A percentile compares a stretch with the other conserved stretches of the same genome.
Conservation (phyloP, 2,888 invertebrate genomes). For the Latrodectus elegans region DNA sequence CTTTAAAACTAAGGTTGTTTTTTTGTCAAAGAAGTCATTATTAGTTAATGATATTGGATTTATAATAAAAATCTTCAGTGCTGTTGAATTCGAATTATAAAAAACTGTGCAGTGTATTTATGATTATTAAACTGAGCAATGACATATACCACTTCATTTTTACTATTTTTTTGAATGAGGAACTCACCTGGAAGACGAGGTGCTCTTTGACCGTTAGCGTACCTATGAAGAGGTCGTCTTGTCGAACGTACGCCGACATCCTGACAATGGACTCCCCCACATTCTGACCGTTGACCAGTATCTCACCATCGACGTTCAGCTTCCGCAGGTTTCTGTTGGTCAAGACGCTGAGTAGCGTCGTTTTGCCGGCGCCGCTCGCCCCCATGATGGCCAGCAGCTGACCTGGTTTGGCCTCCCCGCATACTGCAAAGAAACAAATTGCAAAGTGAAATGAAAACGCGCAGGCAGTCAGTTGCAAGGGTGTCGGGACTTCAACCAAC, state of each 20-base stretch:
- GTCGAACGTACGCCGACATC: slow-evolving; percentile 92
- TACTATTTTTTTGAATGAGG: too few relatives aligned
- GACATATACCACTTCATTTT: too few relatives aligned
- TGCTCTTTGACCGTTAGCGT: slow-evolving; percentile 92
- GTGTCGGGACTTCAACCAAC: neutral
- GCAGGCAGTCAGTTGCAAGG: neutral
- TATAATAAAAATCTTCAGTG: too few relatives aligned
- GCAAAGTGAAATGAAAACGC: neutral
- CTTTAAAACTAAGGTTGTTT: too few relatives aligned
- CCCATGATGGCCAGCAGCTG: slow-evolving; percentile 91
- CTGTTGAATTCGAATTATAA: too few relatives aligned
- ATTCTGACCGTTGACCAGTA: slow-evolving; percentile 81
- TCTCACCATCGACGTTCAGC: slow-evolving; percentile 73
- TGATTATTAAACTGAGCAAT: too few relatives aligned
- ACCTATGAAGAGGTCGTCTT: slow-evolving; percentile 93
- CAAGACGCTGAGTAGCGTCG: slow-evolving; percentile 91
- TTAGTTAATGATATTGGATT: too few relatives aligned
- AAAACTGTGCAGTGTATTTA: too few relatives aligned
- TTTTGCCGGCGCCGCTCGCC: slow-evolving; percentile 89
- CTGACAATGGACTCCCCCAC: slow-evolving; percentile 72
- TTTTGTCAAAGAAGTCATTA: too few relatives aligned
- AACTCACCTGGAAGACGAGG: slow-evolving; percentile 87
- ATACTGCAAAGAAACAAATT: slow-evolving; percentile 78
- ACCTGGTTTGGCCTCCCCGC: slow-evolving; percentile 88
- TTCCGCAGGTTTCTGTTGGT: slow-evolving; percentile 83